Percentiles rank a stretch among this genome's conserved stretches.
Conservation (phyloP, 1,140 invertebrate genomes). For the Lepidostoma basale region DNA sequence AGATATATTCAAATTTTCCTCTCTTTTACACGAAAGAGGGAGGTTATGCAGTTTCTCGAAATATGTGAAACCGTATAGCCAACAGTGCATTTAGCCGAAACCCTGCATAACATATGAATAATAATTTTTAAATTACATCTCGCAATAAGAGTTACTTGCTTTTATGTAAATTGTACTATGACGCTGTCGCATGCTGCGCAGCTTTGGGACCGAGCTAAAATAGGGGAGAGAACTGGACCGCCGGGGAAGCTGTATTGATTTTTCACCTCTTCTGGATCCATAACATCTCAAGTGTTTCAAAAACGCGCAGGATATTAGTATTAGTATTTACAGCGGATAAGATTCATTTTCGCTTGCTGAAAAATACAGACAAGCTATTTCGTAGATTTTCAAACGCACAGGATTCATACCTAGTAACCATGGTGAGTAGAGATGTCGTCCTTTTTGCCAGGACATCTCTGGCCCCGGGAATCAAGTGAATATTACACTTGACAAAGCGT, state of each 20-base stretch:
- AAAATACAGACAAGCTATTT: background rate
- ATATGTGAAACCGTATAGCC: too few species aligned
- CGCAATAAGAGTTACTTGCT: too few species aligned
- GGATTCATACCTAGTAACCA: background rate
- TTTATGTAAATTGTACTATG: too few species aligned
- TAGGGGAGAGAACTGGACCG: too few species aligned
- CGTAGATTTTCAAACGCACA: background rate
- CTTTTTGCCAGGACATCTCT: background rate
- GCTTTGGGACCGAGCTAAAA: too few species aligned
- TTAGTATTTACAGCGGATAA: too few species aligned
- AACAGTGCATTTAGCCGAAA: too few species aligned
- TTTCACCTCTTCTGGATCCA: conserved; percentile 6
- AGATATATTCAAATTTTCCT: background rate
- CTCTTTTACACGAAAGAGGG: too few species aligned
- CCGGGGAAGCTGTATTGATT: conserved; percentile 45
- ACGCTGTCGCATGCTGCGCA: too few species aligned
- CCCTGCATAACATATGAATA: too few species aligned
- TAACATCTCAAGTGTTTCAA: conserved; percentile 6
- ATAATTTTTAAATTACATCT: too few species aligned
- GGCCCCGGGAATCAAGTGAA: background rate
- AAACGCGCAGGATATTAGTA: background rate
- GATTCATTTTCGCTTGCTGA: background rate
- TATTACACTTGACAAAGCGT: background rate
- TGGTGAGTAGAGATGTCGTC: background rate
- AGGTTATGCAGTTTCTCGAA: too few species aligned